A percentile compares a stretch with the other conserved stretches of the same genome.
phyloP scores from a whole-genome alignment of 2,888 invertebrate genomes.

The Dromius quadrimaculatus region DNA sequence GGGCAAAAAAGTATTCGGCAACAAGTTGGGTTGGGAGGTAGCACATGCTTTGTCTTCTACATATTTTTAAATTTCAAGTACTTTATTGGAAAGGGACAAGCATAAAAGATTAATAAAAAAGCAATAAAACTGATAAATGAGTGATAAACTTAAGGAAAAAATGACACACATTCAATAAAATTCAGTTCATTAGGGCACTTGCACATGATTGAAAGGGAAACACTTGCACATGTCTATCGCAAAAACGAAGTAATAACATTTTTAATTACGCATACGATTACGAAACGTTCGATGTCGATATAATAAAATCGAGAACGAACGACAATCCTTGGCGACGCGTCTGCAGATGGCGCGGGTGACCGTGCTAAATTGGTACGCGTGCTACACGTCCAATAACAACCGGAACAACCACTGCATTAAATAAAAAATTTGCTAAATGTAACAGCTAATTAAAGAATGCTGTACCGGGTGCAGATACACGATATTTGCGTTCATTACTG shows the following conservation, averaged over 20 bases:
- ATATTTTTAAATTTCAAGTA: too few species aligned
- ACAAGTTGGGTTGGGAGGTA: too few species aligned
- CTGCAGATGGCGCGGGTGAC: slow-evolving; percentile 27
- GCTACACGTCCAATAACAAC: slow-evolving; percentile 7
- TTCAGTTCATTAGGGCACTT: slow-evolving; percentile 8
- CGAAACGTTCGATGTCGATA: slow-evolving; percentile 26
- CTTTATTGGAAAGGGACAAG: too few species aligned
- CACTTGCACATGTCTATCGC: slow-evolving; percentile 36
- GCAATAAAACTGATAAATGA: neutral
- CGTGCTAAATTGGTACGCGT: slow-evolving; percentile 11
- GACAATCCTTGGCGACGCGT: slow-evolving; percentile 23
- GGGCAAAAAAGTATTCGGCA: too few species aligned
- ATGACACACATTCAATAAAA: slow-evolving; percentile 3
- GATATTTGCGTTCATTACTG: slow-evolving; percentile 23
- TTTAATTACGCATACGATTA: slow-evolving; percentile 34
- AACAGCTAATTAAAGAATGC: slow-evolving; percentile 34
- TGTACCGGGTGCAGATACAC: slow-evolving; percentile 24
- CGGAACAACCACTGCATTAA: slow-evolving; percentile 32
- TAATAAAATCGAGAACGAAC: slow-evolving; percentile 33
- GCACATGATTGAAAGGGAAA: slow-evolving; percentile 14
- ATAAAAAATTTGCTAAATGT: slow-evolving; percentile 36
- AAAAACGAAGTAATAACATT: slow-evolving; percentile 32
- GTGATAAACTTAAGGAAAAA: neutral
- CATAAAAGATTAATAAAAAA: too few species aligned
- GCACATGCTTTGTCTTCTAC: too few species aligned